Base-by-base conservation (phyloP, 2,113 vertebrate genomes). In the Chitala chitala region DNA sequence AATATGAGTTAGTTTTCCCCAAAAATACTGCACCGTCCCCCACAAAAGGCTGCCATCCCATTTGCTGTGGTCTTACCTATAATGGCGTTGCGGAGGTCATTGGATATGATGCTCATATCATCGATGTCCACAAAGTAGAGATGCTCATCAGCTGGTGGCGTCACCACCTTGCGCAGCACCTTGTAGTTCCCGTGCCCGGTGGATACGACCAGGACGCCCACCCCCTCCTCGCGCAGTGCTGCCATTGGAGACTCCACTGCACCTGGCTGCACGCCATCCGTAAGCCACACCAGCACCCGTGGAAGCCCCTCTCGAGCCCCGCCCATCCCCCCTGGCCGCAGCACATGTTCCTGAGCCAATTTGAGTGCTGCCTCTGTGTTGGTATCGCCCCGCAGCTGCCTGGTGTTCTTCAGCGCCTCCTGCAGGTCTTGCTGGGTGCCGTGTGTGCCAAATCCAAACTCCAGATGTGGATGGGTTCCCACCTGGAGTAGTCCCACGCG, bases 41-140 rank as follows among this genome's bases (percentile, higher is more conserved):
- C 56, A 0, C 10, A n/a, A n/a, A n/a, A n/a, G n/a, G n/a, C n/a
- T n/a, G 54, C 7, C 29, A 20, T 12, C 51, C 17, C 8, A 13
- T 15, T 29, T 17, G 76, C 69, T 66, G 13, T 48, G 42, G 22
- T 79, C 88, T 58, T 88, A 99, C 97, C 94, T 15, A 91, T 88
- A 36, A 99, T 94, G 46, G 90, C 88, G 7, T 89, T 83, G 48
- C 91, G 81, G 17, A 99, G 88, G 80, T 94, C 91, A n/a, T 88
- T 75, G 1, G 88, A 83, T 61, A 99, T 96, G 83, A 98, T 94
- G 75, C 76, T 86, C 54, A 99, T 89, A 71, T 98, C 94, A 0
- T 98, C 97, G 4, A 96, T 93, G 0, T 99, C 94, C 86, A 99
- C 96, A 24, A 98, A 98, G 84, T 92, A 86, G 76, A 99, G 90